Evolutionary conservation across 2,888 invertebrate species (phyloP).

Genomic region (Pseudococcus longispinus): DNA sequence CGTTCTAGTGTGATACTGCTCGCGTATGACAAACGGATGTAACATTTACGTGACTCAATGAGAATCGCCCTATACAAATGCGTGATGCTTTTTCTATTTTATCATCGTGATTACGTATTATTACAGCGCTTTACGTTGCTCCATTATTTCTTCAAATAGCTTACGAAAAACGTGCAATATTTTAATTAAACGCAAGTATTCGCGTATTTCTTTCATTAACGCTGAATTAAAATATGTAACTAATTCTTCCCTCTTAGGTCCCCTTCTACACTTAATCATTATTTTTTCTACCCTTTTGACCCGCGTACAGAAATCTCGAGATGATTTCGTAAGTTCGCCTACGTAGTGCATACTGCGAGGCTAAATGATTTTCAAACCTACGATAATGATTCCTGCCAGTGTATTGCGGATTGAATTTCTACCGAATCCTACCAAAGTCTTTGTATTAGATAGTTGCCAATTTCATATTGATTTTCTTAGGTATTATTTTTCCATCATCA

Average conservation of each 20-base stretch:
- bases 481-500: no score
- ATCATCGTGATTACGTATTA: conserved; percentile 32
- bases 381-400: not conserved
- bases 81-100: conserved; percentile 25
- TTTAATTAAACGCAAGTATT: conserved; percentile 1
- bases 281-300: not conserved
- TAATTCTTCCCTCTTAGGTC: not conserved
- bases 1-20: not conserved
- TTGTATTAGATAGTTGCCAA: no score
- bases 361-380: not conserved
- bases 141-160: conserved; percentile 5
- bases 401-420: no score
- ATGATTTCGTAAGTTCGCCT: conserved; percentile 9
- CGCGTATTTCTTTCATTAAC: conserved; percentile 31
- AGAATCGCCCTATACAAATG: conserved; percentile 21
- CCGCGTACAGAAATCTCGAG: not conserved
- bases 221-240: not conserved
- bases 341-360: not conserved
- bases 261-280: not conserved
- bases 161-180: conserved; percentile 26
- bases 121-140: not conserved
- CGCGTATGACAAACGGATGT: conserved; percentile 42
- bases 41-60: conserved; percentile 35
- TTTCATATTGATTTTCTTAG: no score
- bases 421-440: no score